These are phyloP conservation scores for Apostichopus californicus DNA, from an alignment of 35 echinoderm and acorn worm species.

Conservation along the genomic window DNA sequence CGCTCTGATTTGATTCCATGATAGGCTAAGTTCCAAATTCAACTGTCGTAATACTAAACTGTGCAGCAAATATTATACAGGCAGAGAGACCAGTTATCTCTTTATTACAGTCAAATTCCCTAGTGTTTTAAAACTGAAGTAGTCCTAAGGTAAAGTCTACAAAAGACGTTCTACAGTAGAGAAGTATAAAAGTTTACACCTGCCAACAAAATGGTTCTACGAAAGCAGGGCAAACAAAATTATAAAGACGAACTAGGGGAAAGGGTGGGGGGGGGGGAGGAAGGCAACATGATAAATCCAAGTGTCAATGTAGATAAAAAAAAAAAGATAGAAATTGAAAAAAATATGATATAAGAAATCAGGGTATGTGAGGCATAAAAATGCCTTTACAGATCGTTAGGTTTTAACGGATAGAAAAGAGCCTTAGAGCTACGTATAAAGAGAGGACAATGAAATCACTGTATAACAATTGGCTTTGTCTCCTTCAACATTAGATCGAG, in stretches of 20 bases:
- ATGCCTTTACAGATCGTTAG: too few relatives aligned
- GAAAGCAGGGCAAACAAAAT: not conserved
- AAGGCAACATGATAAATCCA: not conserved
- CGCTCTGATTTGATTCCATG: not conserved
- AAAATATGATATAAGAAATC: too few relatives aligned
- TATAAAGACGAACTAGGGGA: not conserved
- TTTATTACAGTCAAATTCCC: not conserved
- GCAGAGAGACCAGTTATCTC: not conserved
- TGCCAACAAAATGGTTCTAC: not conserved
- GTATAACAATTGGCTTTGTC: too few relatives aligned
- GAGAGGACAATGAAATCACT: too few relatives aligned
- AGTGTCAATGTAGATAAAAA: too few relatives aligned
- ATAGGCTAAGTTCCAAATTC: not conserved
- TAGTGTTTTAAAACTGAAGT: not conserved
- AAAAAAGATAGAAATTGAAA: too few relatives aligned
- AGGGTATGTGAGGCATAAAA: too few relatives aligned
- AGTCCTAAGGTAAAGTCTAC: not conserved
- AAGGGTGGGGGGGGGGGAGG: not conserved
- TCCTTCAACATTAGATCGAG: too few relatives aligned
- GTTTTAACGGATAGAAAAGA: too few relatives aligned
- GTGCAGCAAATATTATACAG: not conserved
- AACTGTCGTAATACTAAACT: not conserved
- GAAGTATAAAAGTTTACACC: not conserved
- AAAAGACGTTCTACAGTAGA: not conserved
- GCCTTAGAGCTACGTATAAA: too few relatives aligned